phyloP scores from a whole-genome alignment of 2,113 vertebrate species.

The Poecilia latipinna region DNA sequence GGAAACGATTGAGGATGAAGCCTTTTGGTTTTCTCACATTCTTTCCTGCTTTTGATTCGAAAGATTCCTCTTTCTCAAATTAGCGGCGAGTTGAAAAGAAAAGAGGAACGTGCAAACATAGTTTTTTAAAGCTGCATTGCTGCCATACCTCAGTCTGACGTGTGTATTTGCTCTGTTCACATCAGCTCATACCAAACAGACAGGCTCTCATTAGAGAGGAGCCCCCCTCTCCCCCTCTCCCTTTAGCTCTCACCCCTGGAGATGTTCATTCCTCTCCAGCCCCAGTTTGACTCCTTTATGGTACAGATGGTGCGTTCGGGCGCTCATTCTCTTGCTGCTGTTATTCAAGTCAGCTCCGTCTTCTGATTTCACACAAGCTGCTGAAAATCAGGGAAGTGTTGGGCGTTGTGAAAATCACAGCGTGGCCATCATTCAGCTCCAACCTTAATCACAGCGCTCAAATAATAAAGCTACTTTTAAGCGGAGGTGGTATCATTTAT shows the following conservation, averaged over 20 bases:
- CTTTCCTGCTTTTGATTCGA: background rate
- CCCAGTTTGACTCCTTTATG: background rate
- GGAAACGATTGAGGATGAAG: background rate
- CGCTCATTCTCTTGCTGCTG: background rate
- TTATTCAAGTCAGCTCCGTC: background rate
- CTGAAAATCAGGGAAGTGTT: background rate
- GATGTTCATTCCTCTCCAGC: background rate
- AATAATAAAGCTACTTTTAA: no score
- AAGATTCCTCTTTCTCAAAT: no score
- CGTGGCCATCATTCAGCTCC: background rate
- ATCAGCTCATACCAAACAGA: conserved; percentile 23
- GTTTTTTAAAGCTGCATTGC: background rate
- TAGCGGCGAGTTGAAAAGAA: no score
- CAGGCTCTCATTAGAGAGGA: conserved; percentile 33
- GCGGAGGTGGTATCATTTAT: no score
- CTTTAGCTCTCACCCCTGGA: no score
- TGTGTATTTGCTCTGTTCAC: background rate
- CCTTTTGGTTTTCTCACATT: background rate
- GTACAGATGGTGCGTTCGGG: background rate
- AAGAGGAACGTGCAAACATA: no score
- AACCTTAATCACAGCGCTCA: no score
- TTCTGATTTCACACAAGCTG: background rate
- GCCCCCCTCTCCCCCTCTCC: background rate
- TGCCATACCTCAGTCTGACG: background rate
- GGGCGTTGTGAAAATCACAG: conserved; percentile 3